A percentile compares a stretch with the other conserved stretches of the same genome.
Evolutionary conservation across 2,888 invertebrate species (phyloP).

Genomic region (Carabus problematicus): DNA sequence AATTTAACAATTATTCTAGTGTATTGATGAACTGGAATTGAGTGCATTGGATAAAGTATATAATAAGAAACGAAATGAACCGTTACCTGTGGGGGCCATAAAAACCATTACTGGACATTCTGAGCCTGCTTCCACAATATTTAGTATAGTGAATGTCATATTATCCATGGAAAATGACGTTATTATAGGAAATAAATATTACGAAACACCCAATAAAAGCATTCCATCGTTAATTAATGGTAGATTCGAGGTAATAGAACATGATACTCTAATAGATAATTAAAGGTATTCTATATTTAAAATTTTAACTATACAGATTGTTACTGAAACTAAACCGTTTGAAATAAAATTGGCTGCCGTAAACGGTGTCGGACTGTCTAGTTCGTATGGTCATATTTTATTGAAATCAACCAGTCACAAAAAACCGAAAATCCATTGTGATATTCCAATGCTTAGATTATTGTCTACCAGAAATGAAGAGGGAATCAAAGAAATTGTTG

Average conservation of each 20-base stretch:
- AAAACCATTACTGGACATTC: slow-evolving; percentile 99
- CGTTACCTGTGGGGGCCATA: slow-evolving; percentile 90
- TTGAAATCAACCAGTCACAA: slow-evolving; percentile 74
- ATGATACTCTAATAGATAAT: neutral
- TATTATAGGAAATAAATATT: slow-evolving; percentile 93
- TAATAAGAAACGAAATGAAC: slow-evolving; percentile 71
- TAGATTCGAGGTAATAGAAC: slow-evolving; percentile 45
- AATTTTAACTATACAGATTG: slow-evolving; percentile 66
- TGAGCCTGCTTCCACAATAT: slow-evolving; percentile 88
- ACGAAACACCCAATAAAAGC: slow-evolving; percentile 84
- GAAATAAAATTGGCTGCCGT: slow-evolving; percentile 87
- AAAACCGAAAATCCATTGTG: slow-evolving; percentile 60
- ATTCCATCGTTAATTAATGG: slow-evolving; percentile 88
- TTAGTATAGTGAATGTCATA: slow-evolving; percentile 87
- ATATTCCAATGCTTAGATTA: slow-evolving; percentile 71
- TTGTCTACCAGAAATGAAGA: slow-evolving; percentile 87
- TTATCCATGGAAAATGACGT: slow-evolving; percentile 89
- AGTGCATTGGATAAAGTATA: slow-evolving; percentile 87
- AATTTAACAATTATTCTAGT: neutral
- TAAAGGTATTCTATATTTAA: neutral
- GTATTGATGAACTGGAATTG: slow-evolving; percentile 76
- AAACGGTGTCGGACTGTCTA: slow-evolving; percentile 98
- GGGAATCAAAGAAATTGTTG: slow-evolving; percentile 72
- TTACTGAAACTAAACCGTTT: slow-evolving; percentile 82
- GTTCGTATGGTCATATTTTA: slow-evolving; percentile 90